Evolutionary conservation across 1,140 invertebrate genomes (phyloP), one percentile per base, ranked within the genome.

Genomic region (Tachypleus tridentatus): DNA sequence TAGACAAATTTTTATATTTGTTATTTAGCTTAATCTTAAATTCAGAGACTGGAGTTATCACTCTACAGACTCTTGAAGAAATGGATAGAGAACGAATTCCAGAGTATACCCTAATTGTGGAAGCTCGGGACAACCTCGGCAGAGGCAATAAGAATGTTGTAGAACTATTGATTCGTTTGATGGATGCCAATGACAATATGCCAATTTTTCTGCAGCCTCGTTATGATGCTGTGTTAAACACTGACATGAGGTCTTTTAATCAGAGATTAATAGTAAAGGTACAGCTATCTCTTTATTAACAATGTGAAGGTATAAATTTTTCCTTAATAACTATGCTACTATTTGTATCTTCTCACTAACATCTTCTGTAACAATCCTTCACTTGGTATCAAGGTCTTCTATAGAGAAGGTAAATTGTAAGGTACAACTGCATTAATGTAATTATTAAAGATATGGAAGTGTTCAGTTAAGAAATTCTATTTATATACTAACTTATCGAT

Each of bases 71-170:
- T 10, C 79, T 84, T 0, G 86, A 85, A 2, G 75, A 75, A 49
- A 70, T 97, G 71, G 93, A 97, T 76, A 80, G 93, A 52, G 93
- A 98, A 76, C 80, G 70, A 49, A 69, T 74, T 62, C 66, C 75
- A 72, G 84, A 85, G 70, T 84, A 90, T 73, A 83, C 84, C 73
- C 81, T 95, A 66, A 84, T 84, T 66, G 84, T 93, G 48, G 88
- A 92, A 79, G 92, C 91, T 49, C 82, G 86, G 70, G 92, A 95
- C 76, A 87, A 87, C 74, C 84, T 87, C 70, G 89, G 91, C 29
- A 81, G 83, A 70, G 91, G 91, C 49, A 68, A 75, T 54, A 83
- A 52, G 7, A 70, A 68, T 62, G 64, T 53, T 0, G 69, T 67
- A 4, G 65, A 68, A 63, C 49, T 72, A 0, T 54, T 57, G 4